Percentiles rank a stretch among this genome's conserved stretches.
Evolutionary conservation across 2,113 vertebrate genomes (phyloP).

Genomic region (Sorex araneus): DNA sequence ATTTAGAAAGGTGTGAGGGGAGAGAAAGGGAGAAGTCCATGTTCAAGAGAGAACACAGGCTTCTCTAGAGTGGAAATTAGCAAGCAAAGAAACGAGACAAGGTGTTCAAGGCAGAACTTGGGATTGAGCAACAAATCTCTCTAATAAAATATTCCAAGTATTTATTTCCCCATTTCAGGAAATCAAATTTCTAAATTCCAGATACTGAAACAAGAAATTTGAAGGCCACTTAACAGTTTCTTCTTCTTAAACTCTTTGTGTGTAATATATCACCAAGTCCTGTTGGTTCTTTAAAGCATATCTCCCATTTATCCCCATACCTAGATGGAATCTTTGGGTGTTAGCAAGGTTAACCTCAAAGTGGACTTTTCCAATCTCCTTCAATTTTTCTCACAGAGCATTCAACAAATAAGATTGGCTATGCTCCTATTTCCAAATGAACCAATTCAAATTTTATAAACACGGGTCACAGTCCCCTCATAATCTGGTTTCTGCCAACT

Average conservation of each 20-base stretch:
- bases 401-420: neutral
- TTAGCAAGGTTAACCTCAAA: neutral
- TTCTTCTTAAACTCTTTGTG: neutral
- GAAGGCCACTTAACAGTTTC: neutral
- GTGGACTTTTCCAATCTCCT: neutral
- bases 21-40: too few relatives aligned
- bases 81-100: too few relatives aligned
- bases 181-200: constrained; percentile 46
- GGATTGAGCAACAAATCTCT: neutral
- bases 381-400: neutral
- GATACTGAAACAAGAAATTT: neutral
- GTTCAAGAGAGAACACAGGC: too few relatives aligned
- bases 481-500: neutral
- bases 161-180: neutral
- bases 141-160: neutral
- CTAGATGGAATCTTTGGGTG: neutral
- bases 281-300: neutral
- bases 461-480: neutral
- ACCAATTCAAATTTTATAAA: neutral
- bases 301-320: neutral
- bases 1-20: too few relatives aligned
- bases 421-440: neutral
- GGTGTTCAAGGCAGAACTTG: too few relatives aligned
- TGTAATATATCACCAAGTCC: neutral
- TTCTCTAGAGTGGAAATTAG: too few relatives aligned